Base-by-base conservation (phyloP, 2,113 vertebrate genomes). In the Sturnira hondurensis region DNA sequence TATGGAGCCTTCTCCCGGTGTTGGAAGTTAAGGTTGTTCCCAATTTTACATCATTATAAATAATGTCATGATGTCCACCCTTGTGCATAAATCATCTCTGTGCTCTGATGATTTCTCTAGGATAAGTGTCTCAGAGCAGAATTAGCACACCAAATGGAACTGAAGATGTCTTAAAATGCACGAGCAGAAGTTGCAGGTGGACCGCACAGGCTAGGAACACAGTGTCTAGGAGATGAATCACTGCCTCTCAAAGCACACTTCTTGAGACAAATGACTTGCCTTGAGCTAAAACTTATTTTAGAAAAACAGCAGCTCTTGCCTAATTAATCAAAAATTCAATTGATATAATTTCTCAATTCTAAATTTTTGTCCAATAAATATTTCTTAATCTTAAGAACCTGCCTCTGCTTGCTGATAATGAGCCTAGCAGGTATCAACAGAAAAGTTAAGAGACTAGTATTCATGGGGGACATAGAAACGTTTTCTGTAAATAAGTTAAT, bases 1-100 rank as follows among this genome's bases (percentile, higher is more conserved):
- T 74, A 63, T 24, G 65, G 56, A 84, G 22, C 70, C 50, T 70
- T 38, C 33, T 6, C 50, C 12, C 65, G 11, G 33, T 80, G 50
- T 54, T 96, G 33, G 33, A 73, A 94, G 90, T 81, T 68, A 73
- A 81, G 33, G 19, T 63, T 94, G 47, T 33, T 87, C 16, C 74
- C 74, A 87, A 76, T 92, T 90, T 92, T 45, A 91, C 54, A 76
- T n/a, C 41, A 47, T 80, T 93, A 91, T 52, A 67, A 88, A 78
- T 85, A 83, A 94, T 87, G 95, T 77, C 76, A 78, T 65, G 33
- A 68, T 92, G 88, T 78, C 80, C 54, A 84, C 50, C 56, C 56
- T 83, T 52, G 70, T 19, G 17, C 22, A 86, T 63, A 61, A 80
- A 94, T 86, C 15, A 65, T 92, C 86, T 87, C 78, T 95, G 54